Conservation (phyloP, 2,797 vertebrate genomes). For the Lepilemur septentrionalis region DNA sequence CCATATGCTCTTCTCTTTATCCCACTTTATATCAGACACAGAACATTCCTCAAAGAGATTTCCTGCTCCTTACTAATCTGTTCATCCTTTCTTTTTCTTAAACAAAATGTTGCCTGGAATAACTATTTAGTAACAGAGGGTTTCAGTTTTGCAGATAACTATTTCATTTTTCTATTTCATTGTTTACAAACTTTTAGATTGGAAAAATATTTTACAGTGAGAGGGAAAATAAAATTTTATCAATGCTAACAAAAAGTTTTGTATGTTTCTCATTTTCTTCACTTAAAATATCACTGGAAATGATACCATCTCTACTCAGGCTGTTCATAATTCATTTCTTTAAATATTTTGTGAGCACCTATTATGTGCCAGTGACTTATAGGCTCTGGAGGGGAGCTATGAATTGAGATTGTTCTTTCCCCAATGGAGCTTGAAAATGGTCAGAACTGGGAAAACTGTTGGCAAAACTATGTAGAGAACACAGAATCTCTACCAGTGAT, state of each 20-base stretch:
- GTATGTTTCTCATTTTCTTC: not conserved
- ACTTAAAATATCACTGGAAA: not conserved
- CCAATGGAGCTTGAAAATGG: not conserved
- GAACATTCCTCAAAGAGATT: constrained; percentile 38
- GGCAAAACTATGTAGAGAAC: not conserved
- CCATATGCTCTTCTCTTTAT: not conserved
- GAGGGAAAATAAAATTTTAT: not conserved
- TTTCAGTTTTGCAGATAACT: not conserved
- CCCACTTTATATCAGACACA: not conserved
- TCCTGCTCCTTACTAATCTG: not conserved
- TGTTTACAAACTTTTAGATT: constrained; percentile 39
- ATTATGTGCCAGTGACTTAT: not conserved
- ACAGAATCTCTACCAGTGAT: not conserved
- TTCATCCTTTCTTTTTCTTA: constrained; percentile 6
- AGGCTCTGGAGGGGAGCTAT: not conserved
- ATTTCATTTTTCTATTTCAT: constrained; percentile 7
- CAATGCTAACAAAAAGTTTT: not conserved
- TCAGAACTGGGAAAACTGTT: not conserved
- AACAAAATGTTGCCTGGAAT: not conserved
- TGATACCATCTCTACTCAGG: not conserved
- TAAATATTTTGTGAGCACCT: not conserved
- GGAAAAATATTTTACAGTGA: constrained; percentile 1
- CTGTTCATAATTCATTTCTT: not conserved
- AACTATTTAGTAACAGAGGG: constrained; percentile 28
- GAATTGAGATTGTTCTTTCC: not conserved